A percentile compares a stretch with the other conserved stretches of the same genome.
Conservation (phyloP, 2,797 vertebrate genomes). For the Moxostoma hubbsi region DNA sequence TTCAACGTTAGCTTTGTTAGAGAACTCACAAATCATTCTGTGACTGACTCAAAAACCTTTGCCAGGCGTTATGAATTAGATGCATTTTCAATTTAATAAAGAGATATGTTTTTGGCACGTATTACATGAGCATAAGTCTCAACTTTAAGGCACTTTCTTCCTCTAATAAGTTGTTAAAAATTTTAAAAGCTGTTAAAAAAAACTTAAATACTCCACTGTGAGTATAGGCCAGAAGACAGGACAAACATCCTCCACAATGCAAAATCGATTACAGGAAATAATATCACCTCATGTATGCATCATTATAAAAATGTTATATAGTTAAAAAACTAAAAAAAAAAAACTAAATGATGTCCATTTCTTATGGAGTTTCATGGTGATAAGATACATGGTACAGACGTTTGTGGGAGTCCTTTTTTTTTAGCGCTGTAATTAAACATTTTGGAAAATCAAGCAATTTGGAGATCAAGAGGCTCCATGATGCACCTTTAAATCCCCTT, state of each 20-base stretch:
- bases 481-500: not conserved
- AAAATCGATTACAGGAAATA: not conserved
- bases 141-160: slow-evolving; percentile 63
- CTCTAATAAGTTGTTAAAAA: not conserved
- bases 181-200: not conserved
- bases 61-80: not conserved
- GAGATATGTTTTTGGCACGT: slow-evolving; percentile 69
- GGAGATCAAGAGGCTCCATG: not conserved
- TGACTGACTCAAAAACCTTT: not conserved
- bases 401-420: no score
- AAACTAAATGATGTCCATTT: not conserved
- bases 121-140: slow-evolving; percentile 50
- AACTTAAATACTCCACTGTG: not conserved
- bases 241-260: not conserved
- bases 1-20: not conserved
- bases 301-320: not conserved
- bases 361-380: no score
- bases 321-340: not conserved
- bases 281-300: not conserved
- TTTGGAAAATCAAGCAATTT: no score
- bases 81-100: not conserved
- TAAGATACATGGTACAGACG: no score
- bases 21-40: not conserved
- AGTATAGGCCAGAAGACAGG: not conserved
- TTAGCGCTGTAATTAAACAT: no score